phyloP scores from a whole-genome alignment of 2,113 vertebrate genomes.

The Oreochromis tanganicae region DNA sequence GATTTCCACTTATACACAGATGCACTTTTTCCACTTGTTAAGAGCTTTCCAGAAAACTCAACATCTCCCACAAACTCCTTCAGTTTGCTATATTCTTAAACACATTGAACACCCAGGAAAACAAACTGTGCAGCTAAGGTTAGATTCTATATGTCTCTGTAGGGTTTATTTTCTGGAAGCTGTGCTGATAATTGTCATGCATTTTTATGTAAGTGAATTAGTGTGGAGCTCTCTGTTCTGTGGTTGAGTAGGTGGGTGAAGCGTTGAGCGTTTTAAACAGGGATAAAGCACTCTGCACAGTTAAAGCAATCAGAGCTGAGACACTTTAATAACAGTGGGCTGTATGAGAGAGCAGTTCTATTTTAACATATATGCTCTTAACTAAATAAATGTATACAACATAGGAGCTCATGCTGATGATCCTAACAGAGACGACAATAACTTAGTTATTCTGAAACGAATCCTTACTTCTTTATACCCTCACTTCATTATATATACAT shows the following conservation, averaged over 20 bases:
- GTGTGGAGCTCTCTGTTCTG: background rate
- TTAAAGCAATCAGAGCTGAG: constrained; percentile 9
- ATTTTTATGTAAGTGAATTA: constrained; percentile 1
- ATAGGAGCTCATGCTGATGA: background rate
- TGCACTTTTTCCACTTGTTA: background rate
- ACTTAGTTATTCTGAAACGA: background rate
- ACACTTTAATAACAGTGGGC: constrained; percentile 13
- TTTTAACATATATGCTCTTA: background rate
- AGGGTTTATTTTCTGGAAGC: background rate
- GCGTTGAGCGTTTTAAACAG: background rate
- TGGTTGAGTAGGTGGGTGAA: constrained; percentile 44
- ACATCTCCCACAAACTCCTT: background rate
- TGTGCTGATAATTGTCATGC: background rate
- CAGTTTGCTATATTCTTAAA: background rate
- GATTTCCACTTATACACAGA: background rate
- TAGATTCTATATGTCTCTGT: background rate
- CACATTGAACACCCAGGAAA: background rate
- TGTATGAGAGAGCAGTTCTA: background rate
- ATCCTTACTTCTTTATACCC: background rate
- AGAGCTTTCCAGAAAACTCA: constrained; percentile 1
- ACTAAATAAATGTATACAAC: background rate
- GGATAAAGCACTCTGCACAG: constrained; percentile 8
- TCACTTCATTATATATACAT: background rate
- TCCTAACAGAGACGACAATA: background rate
- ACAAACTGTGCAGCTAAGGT: background rate